Conservation (phyloP, 2,113 vertebrate genomes). For the Protobothrops mucrosquamatus region DNA sequence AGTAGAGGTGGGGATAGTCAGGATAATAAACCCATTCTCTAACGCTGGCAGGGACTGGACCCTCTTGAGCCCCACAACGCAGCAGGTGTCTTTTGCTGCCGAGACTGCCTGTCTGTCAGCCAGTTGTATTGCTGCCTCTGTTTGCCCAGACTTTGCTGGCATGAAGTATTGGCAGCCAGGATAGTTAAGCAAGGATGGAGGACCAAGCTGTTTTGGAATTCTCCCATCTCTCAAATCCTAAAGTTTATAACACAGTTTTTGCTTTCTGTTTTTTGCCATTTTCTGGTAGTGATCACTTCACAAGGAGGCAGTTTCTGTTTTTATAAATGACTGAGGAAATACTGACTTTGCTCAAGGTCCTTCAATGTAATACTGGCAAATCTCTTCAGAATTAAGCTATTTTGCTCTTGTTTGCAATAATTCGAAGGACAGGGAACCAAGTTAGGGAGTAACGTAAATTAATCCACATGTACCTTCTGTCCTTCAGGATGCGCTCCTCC, state of each 20-base stretch:
- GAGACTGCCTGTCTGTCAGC: neutral
- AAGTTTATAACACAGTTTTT: neutral
- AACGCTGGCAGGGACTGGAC: neutral
- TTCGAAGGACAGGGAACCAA: too few species aligned
- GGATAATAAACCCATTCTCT: constrained; percentile 18
- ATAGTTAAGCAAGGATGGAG: neutral
- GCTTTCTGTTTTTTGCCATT: neutral
- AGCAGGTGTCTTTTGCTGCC: constrained; percentile 4
- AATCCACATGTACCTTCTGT: neutral
- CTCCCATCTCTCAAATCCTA: neutral
- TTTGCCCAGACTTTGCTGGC: constrained; percentile 10
- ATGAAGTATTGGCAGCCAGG: neutral
- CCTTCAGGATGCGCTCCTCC: neutral
- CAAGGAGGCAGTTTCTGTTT: neutral
- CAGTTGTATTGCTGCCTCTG: neutral
- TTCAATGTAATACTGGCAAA: neutral
- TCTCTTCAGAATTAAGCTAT: neutral
- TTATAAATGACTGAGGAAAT: neutral
- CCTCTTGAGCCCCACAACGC: neutral
- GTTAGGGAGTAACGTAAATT: neutral
- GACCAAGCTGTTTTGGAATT: neutral
- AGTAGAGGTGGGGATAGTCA: neutral
- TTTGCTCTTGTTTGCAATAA: neutral
- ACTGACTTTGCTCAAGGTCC: neutral
- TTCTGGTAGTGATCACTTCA: neutral